These are phyloP conservation scores for Drosophila yooni DNA, from an alignment of 2,888 invertebrate genomes.

Conservation along the genomic window DNA sequence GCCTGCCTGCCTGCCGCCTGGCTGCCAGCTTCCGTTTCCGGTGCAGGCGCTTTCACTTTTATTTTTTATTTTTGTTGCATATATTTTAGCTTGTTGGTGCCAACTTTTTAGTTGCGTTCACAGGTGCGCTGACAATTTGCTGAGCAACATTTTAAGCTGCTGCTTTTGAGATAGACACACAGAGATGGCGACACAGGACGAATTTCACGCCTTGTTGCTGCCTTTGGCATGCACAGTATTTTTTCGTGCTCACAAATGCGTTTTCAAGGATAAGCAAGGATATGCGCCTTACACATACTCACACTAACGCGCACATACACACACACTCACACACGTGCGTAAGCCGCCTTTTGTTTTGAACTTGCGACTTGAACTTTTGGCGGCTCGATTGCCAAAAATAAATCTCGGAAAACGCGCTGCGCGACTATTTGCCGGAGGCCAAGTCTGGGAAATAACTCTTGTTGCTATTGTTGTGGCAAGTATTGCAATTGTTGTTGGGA, in stretches of 20 bases:
- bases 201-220: constrained; percentile 53
- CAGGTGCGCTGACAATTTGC: constrained; percentile 46
- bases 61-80: constrained; percentile 23
- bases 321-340: constrained; percentile 14
- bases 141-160: constrained; percentile 38
- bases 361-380: constrained; percentile 53
- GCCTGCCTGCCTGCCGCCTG: constrained; percentile 18
- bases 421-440: constrained; percentile 37
- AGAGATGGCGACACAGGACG: constrained; percentile 20
- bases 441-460: not conserved
- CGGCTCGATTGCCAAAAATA: constrained; percentile 38
- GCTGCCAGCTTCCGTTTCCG: constrained; percentile 43
- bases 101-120: constrained; percentile 47
- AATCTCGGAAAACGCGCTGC: constrained; percentile 21
- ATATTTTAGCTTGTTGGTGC: constrained; percentile 27
- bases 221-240: constrained; percentile 42
- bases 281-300: constrained; percentile 23
- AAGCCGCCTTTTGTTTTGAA: constrained; percentile 42
- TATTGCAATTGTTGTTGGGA: constrained; percentile 27
- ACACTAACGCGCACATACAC: not conserved
- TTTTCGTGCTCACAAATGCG: constrained; percentile 46
- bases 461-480: constrained; percentile 40
- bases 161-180: constrained; percentile 11
- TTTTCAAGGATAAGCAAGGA: constrained; percentile 58
- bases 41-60: constrained; percentile 38